Percentiles rank a stretch among this genome's conserved stretches.
Evolutionary conservation across 2,113 vertebrate species (phyloP).

Genomic region (Hemicordylus capensis): DNA sequence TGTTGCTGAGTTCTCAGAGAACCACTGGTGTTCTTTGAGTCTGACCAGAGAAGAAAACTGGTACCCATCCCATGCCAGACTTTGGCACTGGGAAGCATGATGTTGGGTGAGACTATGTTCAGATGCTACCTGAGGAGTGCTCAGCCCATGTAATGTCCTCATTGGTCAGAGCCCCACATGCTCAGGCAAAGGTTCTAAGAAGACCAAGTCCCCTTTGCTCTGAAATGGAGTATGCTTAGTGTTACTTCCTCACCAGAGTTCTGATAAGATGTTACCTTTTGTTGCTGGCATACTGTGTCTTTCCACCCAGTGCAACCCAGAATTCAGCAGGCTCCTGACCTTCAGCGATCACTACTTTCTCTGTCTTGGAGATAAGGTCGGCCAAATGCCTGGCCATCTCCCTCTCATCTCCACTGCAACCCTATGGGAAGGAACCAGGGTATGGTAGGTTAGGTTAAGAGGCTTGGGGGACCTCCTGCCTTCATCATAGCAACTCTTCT

Average conservation of each 20-base stretch:
- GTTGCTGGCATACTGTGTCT: constrained; percentile 82
- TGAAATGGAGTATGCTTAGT: neutral
- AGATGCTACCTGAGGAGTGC: neutral
- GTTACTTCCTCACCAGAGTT: neutral
- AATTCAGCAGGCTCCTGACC: constrained; percentile 89
- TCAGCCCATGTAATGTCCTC: no score
- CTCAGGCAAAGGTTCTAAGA: neutral
- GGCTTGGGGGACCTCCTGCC: neutral
- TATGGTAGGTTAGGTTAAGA: neutral
- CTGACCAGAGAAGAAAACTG: neutral
- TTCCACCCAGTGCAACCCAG: constrained; percentile 87
- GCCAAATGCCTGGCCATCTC: constrained; percentile 86
- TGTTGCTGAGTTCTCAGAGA: neutral
- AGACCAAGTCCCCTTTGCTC: neutral
- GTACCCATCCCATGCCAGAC: neutral
- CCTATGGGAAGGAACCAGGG: constrained; percentile 63
- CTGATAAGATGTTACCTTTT: constrained; percentile 76
- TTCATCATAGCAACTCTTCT: neutral
- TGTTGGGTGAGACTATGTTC: neutral
- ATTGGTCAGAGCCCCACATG: neutral
- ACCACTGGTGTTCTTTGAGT: neutral
- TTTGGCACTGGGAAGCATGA: neutral
- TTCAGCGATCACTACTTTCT: constrained; percentile 85
- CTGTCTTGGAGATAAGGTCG: constrained; percentile 80
- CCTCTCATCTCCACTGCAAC: constrained; percentile 87